Evolutionary conservation across 2,888 invertebrate species (phyloP), one percentile per base, ranked within the genome.

Genomic region (Chymomyza procnemis): DNA sequence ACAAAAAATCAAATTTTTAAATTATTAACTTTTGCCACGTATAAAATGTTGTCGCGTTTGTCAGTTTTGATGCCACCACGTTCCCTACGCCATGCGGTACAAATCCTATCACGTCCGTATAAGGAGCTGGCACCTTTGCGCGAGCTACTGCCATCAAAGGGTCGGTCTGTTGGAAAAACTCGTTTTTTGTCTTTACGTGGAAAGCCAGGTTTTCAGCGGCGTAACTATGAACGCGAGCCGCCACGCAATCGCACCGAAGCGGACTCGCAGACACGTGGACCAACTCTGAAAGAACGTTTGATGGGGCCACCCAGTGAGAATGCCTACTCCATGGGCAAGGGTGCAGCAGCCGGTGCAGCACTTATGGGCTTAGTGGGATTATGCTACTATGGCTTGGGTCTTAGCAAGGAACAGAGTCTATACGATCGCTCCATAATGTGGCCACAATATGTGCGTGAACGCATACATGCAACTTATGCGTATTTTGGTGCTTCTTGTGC

Each of bases 301-400:
- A 94, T 95, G 94, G 94, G 94, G 64, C 96, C 97, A 57, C 94
- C 96, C 64, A 93, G 94, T 60, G 94, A 94, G 74, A 94, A 94
- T 89, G 98, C 98, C 59, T 97, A 95, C 90, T 93, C 93, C 64
- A 91, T 97, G 87, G 99, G 99, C 4, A 95, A 95, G 90, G 97
- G 97, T 66, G 95, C 96, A n/a, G 91, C 96, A 18, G 97, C 97
- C 58, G 99, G 98, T 57, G 97, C 96, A 16, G 96, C 98, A 6
- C 94, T 94, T 8, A 90, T 98, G 66, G 99, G 99, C 41, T 87
- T 99, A 50, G 98, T 96, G 70, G 96, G 97, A 14, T 93, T 99
- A 3, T 97, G 97, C 89, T 99, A 95, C 90, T 99, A 99, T 92
- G 99, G 99, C 22, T 91, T 98, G 55, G 97, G 98, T 62, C 92